These are phyloP conservation scores for Chaunax sp. DNA, from an alignment of 2,797 vertebrate genomes.

Conservation along the genomic window DNA sequence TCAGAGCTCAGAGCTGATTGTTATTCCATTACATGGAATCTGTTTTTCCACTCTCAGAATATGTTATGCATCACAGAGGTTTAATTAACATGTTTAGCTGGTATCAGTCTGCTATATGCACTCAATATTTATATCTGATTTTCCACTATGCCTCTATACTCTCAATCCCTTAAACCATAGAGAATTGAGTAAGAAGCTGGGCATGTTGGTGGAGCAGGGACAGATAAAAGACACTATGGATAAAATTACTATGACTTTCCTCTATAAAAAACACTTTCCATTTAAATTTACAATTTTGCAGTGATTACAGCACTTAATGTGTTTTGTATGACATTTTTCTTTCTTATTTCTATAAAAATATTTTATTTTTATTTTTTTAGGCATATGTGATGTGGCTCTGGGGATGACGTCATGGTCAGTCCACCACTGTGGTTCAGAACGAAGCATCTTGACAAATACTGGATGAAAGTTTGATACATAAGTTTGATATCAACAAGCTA, in stretches of 20 bases:
- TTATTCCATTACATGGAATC: slow-evolving; percentile 30
- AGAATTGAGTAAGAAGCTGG: background rate
- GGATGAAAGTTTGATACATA: no score
- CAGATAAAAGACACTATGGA: background rate
- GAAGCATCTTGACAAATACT: no score
- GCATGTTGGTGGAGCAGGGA: background rate
- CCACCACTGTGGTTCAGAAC: no score
- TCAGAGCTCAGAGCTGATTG: slow-evolving; percentile 37
- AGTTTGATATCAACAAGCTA: no score
- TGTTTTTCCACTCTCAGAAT: slow-evolving; percentile 12
- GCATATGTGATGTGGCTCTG: no score
- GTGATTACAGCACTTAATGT: no score
- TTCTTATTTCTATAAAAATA: no score
- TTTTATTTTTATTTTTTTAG: no score
- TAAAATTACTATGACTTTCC: background rate
- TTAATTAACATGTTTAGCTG: slow-evolving; percentile 43
- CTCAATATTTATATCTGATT: slow-evolving; percentile 23
- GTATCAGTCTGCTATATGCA: slow-evolving; percentile 18
- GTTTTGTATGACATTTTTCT: no score
- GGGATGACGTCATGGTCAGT: no score
- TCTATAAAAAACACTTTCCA: background rate
- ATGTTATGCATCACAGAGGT: slow-evolving; percentile 32
- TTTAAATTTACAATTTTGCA: no score
- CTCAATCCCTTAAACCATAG: no score
- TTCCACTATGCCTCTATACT: slow-evolving; percentile 4